phyloP scores from a whole-genome alignment of 2,113 vertebrate genomes.

The Marmota monax region DNA sequence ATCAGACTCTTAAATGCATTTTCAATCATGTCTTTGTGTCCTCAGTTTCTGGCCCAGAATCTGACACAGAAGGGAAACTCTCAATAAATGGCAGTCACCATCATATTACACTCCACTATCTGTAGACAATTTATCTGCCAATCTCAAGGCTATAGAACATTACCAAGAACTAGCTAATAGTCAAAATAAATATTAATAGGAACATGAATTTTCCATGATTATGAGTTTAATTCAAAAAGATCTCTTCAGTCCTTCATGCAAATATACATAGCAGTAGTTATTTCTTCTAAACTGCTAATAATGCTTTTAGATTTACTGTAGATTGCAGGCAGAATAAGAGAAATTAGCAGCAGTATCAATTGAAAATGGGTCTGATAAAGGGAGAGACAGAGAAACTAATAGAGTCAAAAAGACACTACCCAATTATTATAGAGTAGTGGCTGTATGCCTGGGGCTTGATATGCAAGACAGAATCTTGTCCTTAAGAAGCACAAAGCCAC shows the following conservation, averaged over 20 bases:
- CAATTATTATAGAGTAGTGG: not conserved
- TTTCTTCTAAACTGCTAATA: slow-evolving; percentile 20
- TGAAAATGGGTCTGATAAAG: slow-evolving; percentile 14
- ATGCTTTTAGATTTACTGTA: not conserved
- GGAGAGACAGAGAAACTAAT: not conserved
- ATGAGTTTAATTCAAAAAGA: not conserved
- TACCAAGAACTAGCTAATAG: not conserved
- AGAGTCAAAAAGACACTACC: not conserved
- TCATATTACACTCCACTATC: not conserved
- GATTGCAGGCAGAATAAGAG: not conserved
- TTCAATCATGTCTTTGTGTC: not conserved
- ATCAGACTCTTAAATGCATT: not conserved
- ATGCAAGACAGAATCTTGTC: not conserved
- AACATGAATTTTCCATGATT: not conserved
- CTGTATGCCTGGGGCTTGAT: not conserved
- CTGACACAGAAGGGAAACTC: not conserved
- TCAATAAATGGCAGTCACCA: not conserved
- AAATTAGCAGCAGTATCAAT: not conserved
- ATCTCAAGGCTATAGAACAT: not conserved
- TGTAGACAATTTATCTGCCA: not conserved
- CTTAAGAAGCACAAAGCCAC: no score
- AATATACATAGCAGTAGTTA: not conserved
- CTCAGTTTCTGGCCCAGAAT: not conserved
- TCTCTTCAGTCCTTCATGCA: not conserved
- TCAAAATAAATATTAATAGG: not conserved